Evolutionary conservation across 2,113 vertebrate species (phyloP).

Genomic region (Herpetotheres cachinnans): DNA sequence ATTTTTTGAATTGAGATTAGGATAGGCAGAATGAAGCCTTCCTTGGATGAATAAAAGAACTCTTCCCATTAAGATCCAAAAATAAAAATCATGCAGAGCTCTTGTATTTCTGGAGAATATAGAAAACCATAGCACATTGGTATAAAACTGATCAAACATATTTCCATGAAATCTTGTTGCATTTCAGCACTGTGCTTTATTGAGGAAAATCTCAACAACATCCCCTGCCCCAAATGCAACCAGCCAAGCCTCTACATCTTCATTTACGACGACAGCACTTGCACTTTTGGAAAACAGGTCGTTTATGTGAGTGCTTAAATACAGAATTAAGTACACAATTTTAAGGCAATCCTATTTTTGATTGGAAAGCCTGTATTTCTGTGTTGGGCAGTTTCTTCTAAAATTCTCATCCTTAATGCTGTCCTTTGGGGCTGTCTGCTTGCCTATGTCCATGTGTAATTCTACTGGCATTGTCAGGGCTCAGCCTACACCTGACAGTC

Average conservation of each 20-base stretch:
- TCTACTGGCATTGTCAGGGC: background rate
- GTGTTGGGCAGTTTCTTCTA: background rate
- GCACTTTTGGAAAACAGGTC: background rate
- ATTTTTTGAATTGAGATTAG: slow-evolving; percentile 59
- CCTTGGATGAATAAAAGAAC: slow-evolving; percentile 34
- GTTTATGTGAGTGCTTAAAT: background rate
- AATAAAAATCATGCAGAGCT: slow-evolving; percentile 18
- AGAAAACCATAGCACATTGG: background rate
- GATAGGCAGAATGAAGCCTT: slow-evolving; percentile 37
- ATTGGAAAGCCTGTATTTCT: background rate
- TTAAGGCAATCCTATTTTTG: background rate
- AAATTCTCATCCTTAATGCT: background rate
- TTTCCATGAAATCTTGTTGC: background rate
- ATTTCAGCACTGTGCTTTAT: background rate
- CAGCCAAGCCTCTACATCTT: background rate
- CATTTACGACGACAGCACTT: background rate
- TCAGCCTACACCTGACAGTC: background rate
- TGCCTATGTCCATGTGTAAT: background rate
- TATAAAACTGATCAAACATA: slow-evolving; percentile 7
- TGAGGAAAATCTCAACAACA: background rate
- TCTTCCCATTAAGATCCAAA: slow-evolving; percentile 12
- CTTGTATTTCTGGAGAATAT: background rate
- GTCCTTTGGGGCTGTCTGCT: background rate
- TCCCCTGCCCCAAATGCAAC: background rate
- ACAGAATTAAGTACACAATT: background rate